Base-by-base conservation (phyloP, 2,797 vertebrate species). In the Meda fulgida region DNA sequence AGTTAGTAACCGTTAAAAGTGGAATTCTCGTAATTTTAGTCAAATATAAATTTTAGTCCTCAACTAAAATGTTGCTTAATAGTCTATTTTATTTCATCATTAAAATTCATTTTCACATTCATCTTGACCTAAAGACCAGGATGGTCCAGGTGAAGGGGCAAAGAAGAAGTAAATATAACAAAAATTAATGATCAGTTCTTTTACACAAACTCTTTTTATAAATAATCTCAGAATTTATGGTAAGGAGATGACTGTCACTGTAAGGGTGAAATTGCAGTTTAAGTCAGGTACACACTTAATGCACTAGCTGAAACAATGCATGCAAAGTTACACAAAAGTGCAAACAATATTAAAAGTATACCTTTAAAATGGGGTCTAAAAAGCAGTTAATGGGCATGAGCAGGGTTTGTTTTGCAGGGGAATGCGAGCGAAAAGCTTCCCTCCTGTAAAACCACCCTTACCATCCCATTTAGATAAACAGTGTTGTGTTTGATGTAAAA, bases 361-460 rank as follows among this genome's bases (percentile, higher is more conserved):
- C 51, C 78, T 70, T 66, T 73, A 85, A 84, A 78, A 66, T 14
- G 55, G 80, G 88, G 81, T 65, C 67, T 90, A 86, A 8, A 80
- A 88, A 90, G 85, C 86, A 36, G 90, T 89, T 87, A 84, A 85
- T 65, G 71, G 73, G 58, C 46, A 53, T 7, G 7, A 53, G 18
- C 18, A 21, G 51, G 51, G 51, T 7, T 53, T 21, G 18, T 7
- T 19, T 51, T 51, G 16, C 5, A 6, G 48, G 2, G 48, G 6
- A 46, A 46, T 7, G 48, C 18, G 2, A 7, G 48, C 18, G 18
- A 51, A 55, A 55, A 53, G 51, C 51, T 21, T 53, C 51, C 5
- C 46, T 53, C 21, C 19, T 19, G 18, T 19, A 53, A 53, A 53
- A 53, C 19, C 51, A 21, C 19, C 51, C 19, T 23, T 53, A 53